Base-by-base conservation (phyloP, 2,888 invertebrate genomes). In the Caenorhabditis sp. region DNA sequence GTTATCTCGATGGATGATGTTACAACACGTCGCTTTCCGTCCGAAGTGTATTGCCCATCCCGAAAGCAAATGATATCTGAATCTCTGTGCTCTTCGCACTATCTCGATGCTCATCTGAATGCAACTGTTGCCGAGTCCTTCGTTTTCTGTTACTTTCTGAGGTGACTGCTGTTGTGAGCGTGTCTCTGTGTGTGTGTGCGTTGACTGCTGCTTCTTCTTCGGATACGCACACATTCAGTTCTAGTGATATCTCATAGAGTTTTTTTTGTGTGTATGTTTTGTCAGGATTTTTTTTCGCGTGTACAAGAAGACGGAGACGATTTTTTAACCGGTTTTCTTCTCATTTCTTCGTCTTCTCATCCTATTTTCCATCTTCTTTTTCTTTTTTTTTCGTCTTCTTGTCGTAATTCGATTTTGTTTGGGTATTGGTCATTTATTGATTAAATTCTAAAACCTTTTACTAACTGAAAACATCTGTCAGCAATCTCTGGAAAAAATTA, bases 171-270 rank as follows among this genome's bases (percentile, higher is more conserved):
- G 43, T 43, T 43, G 17, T 43, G 17, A 12, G 12, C 14, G 12
- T 43, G 14, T 43, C 3, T 43, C 2, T 43, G 12, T 43, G 12
- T 43, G 14, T 43, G 17, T 43, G 14, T 43, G 8, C 14, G 12
- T 17, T 17, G 43, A 31, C 43, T 10, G 17, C 43, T 10, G 14
- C 43, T 10, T 43, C 17, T 5, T 43, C 43, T 43, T 43, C 69
- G 66, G 65, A 64, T 65, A 55, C 53, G 31, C 50, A 24, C 50
- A 61, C 53, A 43, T 69, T 69, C 57, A 58, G 62, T 61, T 64
- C 58, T 60, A 31, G 57, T 55, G 62, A 51, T 58, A 58, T 53
- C 59, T 59, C 37, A 21, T 23, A 23, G 61, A 51, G 58, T 60
- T 58, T 58, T 58, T 58, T 68, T 55, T 59, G 54, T 68, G 59